These are phyloP conservation scores for Melanostigma gelatinosum DNA, from an alignment of 2,113 vertebrate genomes.

Conservation along the genomic window DNA sequence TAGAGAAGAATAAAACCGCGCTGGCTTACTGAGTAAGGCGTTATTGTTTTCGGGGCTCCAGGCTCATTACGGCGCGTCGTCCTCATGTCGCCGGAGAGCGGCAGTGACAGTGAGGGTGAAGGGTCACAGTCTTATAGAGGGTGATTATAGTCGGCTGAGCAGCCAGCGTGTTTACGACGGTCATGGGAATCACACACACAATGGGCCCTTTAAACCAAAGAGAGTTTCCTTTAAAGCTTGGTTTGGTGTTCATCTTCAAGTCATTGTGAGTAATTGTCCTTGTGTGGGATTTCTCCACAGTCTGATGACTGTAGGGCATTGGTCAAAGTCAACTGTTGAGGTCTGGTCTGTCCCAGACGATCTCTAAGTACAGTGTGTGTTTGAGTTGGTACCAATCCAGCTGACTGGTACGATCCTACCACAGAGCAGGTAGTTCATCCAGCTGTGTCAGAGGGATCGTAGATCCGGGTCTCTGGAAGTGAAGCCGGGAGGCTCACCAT, in stretches of 20 bases:
- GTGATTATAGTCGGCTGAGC: constrained; percentile 15
- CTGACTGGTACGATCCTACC: too few relatives aligned
- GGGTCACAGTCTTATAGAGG: background rate
- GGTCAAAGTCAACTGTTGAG: too few relatives aligned
- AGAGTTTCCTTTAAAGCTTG: background rate
- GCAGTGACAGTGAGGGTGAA: background rate
- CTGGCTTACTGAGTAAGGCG: constrained; percentile 9
- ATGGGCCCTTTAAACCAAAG: background rate
- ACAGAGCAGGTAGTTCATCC: too few relatives aligned
- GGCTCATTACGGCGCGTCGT: background rate
- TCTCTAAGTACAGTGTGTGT: too few relatives aligned
- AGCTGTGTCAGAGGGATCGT: background rate
- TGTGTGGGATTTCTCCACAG: too few relatives aligned
- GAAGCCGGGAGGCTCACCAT: too few relatives aligned
- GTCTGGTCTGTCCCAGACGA: too few relatives aligned
- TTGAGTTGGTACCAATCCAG: too few relatives aligned
- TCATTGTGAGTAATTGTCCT: too few relatives aligned
- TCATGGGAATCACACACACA: background rate
- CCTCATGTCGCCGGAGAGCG: background rate
- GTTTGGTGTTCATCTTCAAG: background rate
- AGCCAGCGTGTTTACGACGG: background rate
- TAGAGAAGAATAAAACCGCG: background rate
- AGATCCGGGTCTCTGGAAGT: too few relatives aligned
- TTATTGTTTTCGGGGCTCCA: constrained; percentile 1
- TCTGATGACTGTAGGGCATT: too few relatives aligned